Evolutionary conservation across 2,888 invertebrate genomes (phyloP).

Genomic region (Melanchra persicariae): DNA sequence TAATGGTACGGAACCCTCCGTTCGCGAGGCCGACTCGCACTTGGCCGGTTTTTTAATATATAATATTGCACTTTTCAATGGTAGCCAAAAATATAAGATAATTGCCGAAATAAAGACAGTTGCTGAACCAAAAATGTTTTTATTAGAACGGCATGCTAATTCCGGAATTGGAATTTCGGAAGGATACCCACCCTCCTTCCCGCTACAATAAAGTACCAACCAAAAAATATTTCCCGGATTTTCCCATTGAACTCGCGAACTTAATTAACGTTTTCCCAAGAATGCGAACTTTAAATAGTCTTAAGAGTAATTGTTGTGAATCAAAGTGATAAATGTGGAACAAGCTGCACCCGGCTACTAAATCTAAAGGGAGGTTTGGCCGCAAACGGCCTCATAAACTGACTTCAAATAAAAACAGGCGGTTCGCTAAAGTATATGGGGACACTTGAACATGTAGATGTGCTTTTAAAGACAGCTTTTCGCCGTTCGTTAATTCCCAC

Average conservation of each 20-base stretch:
- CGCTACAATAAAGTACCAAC: conserved; percentile 30
- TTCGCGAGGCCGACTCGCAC: too few relatives aligned
- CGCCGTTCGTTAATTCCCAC: conserved; percentile 67
- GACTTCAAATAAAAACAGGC: conserved; percentile 79
- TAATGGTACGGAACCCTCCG: too few relatives aligned
- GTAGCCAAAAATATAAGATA: not conserved
- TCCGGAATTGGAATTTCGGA: conserved; percentile 36
- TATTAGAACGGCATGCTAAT: conserved; percentile 40
- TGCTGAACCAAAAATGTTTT: conserved; percentile 14
- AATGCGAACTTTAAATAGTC: conserved; percentile 67
- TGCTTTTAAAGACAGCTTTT: conserved; percentile 61
- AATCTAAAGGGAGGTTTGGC: conserved; percentile 76
- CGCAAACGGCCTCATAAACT: conserved; percentile 81
- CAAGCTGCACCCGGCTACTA: conserved; percentile 70
- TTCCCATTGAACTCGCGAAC: conserved; percentile 63
- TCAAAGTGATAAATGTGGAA: conserved; percentile 73
- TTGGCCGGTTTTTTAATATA: too few relatives aligned
- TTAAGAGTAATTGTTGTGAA: conserved; percentile 78
- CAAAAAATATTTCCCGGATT: conserved; percentile 42
- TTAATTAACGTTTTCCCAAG: conserved; percentile 81
- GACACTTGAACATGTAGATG: conserved; percentile 72
- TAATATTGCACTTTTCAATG: not conserved
- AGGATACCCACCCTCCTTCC: conserved; percentile 9
- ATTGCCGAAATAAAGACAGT: conserved; percentile 3
- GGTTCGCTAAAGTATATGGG: conserved; percentile 77